phyloP scores from a whole-genome alignment of 37 sponge, comb jelly and placozoan species.

The Oopsacas minuta region DNA sequence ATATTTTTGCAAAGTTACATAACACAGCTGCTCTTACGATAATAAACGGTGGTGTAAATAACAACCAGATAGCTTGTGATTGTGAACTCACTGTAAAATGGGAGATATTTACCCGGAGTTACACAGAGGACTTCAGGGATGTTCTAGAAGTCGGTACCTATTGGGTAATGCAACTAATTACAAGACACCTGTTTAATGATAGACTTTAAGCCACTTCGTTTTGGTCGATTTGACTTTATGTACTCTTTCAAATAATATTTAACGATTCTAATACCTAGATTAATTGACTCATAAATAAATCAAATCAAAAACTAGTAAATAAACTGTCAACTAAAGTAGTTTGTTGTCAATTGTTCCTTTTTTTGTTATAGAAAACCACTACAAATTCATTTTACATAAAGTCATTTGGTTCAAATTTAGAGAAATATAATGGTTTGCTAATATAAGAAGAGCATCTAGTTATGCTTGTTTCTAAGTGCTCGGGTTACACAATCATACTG shows the following conservation, averaged over 20 bases:
- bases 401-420: background rate
- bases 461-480: background rate
- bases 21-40: conserved; percentile 59
- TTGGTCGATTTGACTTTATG: no score
- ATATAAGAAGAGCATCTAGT: background rate
- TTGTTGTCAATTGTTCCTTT: background rate
- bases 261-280: background rate
- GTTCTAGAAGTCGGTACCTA: conserved; percentile 17
- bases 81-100: conserved; percentile 43
- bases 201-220: no score
- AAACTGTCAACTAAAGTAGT: background rate
- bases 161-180: no score
- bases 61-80: conserved; percentile 58
- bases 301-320: no score
- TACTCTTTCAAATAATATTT: background rate
- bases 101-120: conserved; percentile 52
- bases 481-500: background rate
- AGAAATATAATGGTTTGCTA: background rate
- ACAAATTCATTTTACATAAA: conserved; percentile 16
- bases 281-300: no score
- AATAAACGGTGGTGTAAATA: conserved; percentile 34
- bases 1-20: conserved; percentile 34
- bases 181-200: no score
- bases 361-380: background rate
- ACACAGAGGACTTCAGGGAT: conserved; percentile 41